Base-by-base conservation (phyloP, 92 coral and sea anemone species). In the Zoanthus sociatus region DNA sequence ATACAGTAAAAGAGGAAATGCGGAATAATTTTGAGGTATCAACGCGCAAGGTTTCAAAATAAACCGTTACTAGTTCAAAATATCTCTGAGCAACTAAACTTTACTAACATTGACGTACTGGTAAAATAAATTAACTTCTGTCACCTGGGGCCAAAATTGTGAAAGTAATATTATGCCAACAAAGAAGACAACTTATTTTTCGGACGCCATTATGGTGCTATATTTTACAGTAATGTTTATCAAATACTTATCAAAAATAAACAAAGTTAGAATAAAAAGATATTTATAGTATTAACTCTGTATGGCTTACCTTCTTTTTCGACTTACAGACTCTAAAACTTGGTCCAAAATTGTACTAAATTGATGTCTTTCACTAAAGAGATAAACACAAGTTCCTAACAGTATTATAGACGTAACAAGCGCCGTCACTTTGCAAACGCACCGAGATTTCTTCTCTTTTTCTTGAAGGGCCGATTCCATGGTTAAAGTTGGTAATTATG, bases 271-370 rank as follows among this genome's bases (percentile, higher is more conserved):
- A 9, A 63, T 9, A 18, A 17, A 30, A 9, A 12, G 14, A 9
- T 67, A 7, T 14, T 4, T 20, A 0, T 69, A 1, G 31, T 17
- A 7, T 0, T 69, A 69, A 33, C 30, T 69, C 6, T 63, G 26
- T 16, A 63, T 63, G 3, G 21, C 74, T 69, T 69, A 69, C 74
- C 74, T 69, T 69, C 74, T 32, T 33, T 31, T 69, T 69, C 31
- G 30, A 2, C 15, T 33, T 46, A 31, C 3, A 31, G 74, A 69
- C 16, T 32, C 46, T 69, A 69, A 69, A 30, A 30, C 74, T 31
- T 26, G n/a, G 74, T 33, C n/a, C 4, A 69, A 69, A 32, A 32
- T 69, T 14, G 42, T 31, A 33, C 47, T 69, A 69, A 69, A 9
- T 33, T 69, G 45, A 8, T 31, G 42, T 30, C 17, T 30, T 2